Evolutionary conservation across 2,797 vertebrate species (phyloP).

Genomic region (Crenichthys baileyi): DNA sequence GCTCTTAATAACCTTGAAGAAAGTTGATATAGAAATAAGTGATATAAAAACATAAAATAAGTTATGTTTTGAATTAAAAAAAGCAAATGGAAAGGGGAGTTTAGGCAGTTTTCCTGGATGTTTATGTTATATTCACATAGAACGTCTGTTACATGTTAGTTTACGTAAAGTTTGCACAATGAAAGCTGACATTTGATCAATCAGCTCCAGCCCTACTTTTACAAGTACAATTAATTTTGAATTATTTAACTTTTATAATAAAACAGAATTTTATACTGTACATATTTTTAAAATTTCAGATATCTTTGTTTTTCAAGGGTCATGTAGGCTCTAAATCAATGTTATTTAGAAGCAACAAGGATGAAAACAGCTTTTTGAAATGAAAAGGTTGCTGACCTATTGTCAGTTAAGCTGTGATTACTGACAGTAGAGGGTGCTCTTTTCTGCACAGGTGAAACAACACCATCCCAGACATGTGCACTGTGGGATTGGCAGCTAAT

Average conservation of each 20-base stretch:
- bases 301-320: too few species aligned
- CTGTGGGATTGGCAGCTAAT: conserved; percentile 1
- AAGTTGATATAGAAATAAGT: neutral
- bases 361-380: neutral
- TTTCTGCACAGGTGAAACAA: conserved; percentile 4
- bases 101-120: neutral
- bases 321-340: neutral
- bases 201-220: neutral
- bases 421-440: conserved; percentile 20
- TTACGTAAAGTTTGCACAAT: neutral
- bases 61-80: neutral
- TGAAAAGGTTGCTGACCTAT: neutral
- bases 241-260: neutral
- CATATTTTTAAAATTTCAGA: too few species aligned
- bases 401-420: neutral
- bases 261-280: neutral
- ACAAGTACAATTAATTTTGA: neutral
- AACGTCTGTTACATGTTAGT: neutral
- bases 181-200: neutral
- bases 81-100: neutral
- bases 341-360: neutral
- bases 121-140: neutral
- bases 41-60: neutral
- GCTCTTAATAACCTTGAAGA: neutral
- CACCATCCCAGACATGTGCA: neutral